phyloP scores from a whole-genome alignment of 2,888 invertebrate genomes.

The Dione vanillae region DNA sequence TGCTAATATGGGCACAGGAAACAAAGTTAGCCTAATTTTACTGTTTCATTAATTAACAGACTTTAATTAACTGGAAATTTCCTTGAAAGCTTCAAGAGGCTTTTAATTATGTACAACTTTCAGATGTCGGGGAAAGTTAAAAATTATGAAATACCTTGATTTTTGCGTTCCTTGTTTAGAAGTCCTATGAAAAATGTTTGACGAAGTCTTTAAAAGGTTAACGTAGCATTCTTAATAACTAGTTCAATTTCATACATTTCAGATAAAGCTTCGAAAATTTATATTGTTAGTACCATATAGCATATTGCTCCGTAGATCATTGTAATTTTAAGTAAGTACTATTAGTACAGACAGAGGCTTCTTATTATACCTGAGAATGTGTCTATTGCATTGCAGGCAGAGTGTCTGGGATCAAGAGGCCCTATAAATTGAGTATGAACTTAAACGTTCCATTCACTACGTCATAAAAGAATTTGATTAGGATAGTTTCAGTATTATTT shows the following conservation, averaged over 20 bases:
- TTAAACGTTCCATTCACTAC: no score
- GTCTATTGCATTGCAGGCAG: no score
- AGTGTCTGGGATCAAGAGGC: no score
- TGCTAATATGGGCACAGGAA: constrained; percentile 5
- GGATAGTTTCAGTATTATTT: no score
- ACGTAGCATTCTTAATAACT: neutral
- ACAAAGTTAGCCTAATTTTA: constrained; percentile 8
- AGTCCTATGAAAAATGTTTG: constrained; percentile 1
- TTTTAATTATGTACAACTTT: constrained; percentile 27
- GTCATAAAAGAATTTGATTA: no score
- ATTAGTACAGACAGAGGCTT: no score
- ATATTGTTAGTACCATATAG: no score
- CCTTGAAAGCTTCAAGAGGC: constrained; percentile 9
- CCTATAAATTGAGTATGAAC: no score
- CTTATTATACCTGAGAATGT: no score
- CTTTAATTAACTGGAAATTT: constrained; percentile 28
- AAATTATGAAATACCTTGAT: constrained; percentile 16
- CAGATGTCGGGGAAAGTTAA: constrained; percentile 7
- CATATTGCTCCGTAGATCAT: no score
- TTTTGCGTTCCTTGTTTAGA: constrained; percentile 1
- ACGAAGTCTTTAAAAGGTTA: constrained; percentile 1
- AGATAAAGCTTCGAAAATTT: neutral
- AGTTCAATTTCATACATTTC: constrained; percentile 12
- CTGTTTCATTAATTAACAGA: constrained; percentile 19
- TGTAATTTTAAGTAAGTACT: no score